Percentiles rank a stretch among this genome's conserved stretches.
phyloP scores from a whole-genome alignment of 2,888 invertebrate species.

The Tenthredo distinguenda region DNA sequence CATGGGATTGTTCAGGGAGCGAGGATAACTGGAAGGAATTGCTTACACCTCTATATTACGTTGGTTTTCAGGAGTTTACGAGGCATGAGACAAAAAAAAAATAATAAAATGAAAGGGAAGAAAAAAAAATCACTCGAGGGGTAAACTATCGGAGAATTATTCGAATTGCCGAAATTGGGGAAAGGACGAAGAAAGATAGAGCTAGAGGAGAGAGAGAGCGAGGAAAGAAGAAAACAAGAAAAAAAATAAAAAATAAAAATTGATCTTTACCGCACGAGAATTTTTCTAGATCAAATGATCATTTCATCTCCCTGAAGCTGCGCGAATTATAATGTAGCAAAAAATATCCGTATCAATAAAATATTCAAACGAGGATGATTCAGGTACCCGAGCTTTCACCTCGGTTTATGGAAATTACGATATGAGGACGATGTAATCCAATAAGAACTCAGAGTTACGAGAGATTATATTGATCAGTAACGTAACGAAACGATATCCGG shows the following conservation, averaged over 20 bases:
- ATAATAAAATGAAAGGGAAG: neutral
- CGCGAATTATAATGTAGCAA: neutral
- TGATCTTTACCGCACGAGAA: neutral
- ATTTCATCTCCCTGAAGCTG: neutral
- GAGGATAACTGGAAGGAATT: slow-evolving; percentile 25
- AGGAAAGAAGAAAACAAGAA: neutral
- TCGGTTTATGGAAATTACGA: slow-evolving; percentile 30
- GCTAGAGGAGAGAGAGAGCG: neutral
- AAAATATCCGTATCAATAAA: slow-evolving; percentile 4
- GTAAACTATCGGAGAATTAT: neutral
- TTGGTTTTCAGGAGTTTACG: neutral
- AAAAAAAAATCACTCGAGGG: neutral
- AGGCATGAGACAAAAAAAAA: neutral
- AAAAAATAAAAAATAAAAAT: neutral
- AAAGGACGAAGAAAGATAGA: neutral
- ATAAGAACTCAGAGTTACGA: slow-evolving; percentile 9
- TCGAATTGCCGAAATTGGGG: neutral
- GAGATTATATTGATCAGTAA: slow-evolving; percentile 1
- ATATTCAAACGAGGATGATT: neutral
- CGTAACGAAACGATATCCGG: neutral
- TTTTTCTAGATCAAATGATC: neutral
- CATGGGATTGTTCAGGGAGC: neutral
- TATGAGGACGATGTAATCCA: slow-evolving; percentile 15
- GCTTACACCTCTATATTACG: slow-evolving; percentile 26
- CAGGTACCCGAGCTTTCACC: neutral